Conservation (phyloP, 2,888 invertebrate species). For the Stegophylla sp. region DNA sequence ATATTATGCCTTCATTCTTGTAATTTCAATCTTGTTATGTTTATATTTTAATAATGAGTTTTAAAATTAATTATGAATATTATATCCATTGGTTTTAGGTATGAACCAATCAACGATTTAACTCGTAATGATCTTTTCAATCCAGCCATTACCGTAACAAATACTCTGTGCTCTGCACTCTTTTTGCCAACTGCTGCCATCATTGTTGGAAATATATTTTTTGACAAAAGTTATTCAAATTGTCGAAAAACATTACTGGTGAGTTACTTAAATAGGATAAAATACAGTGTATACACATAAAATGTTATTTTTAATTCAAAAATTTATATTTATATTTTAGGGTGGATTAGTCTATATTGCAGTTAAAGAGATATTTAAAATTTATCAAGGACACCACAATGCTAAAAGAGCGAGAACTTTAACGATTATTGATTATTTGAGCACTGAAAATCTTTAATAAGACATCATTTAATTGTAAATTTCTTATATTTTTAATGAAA, state of each 20-base stretch:
- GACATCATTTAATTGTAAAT: too few species aligned
- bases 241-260: slow-evolving; percentile 87
- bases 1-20: slow-evolving; percentile 73
- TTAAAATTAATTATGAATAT: slow-evolving; percentile 14
- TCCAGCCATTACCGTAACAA: slow-evolving; percentile 70
- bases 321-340: slow-evolving; percentile 64
- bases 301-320: neutral
- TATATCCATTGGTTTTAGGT: slow-evolving; percentile 2
- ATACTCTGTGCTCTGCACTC: slow-evolving; percentile 92
- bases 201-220: slow-evolving; percentile 88
- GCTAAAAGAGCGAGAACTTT: slow-evolving; percentile 89
- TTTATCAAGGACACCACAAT: slow-evolving; percentile 94
- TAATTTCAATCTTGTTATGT: slow-evolving; percentile 64
- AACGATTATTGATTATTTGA: slow-evolving; percentile 76
- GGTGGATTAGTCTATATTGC: slow-evolving; percentile 93
- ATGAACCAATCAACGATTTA: slow-evolving; percentile 28
- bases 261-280: slow-evolving; percentile 62
- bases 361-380: slow-evolving; percentile 92
- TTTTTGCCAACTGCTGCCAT: slow-evolving; percentile 93
- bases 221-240: slow-evolving; percentile 75
- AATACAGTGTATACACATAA: neutral
- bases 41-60: slow-evolving; percentile 62
- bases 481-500: too few species aligned
- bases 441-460: too few species aligned
- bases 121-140: slow-evolving; percentile 31